Evolutionary conservation across 2,888 invertebrate species (phyloP).

Genomic region (Syrista parreyssii): DNA sequence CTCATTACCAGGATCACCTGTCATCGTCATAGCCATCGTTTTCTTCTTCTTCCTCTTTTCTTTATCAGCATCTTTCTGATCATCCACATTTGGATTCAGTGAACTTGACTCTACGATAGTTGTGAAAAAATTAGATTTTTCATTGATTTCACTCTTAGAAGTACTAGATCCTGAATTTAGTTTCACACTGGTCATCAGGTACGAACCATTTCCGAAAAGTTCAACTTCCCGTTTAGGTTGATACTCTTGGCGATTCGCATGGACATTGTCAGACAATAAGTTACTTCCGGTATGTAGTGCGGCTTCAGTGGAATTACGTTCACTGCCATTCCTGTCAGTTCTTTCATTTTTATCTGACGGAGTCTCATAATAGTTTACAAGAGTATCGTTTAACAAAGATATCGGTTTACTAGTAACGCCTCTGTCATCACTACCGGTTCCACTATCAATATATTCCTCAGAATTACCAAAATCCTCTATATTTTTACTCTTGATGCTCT

Average conservation of each 20-base stretch:
- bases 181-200: background rate
- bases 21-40: background rate
- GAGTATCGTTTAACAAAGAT: conserved; percentile 53
- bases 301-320: background rate
- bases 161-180: background rate
- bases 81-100: background rate
- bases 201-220: background rate
- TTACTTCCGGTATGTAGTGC: background rate
- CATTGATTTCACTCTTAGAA: background rate
- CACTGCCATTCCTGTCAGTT: conserved; percentile 5
- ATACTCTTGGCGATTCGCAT: background rate
- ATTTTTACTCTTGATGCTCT: background rate
- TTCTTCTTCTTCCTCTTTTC: background rate
- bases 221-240: background rate
- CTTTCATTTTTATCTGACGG: conserved; percentile 6
- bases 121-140: background rate
- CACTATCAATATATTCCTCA: background rate
- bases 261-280: background rate
- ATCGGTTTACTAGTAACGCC: conserved; percentile 16
- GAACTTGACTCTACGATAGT: background rate
- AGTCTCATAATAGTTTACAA: conserved; percentile 41
- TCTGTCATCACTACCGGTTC: background rate
- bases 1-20: background rate
- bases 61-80: background rate
- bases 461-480: background rate